phyloP scores from a whole-genome alignment of 2,113 vertebrate species.

The Myodes glareolus region DNA sequence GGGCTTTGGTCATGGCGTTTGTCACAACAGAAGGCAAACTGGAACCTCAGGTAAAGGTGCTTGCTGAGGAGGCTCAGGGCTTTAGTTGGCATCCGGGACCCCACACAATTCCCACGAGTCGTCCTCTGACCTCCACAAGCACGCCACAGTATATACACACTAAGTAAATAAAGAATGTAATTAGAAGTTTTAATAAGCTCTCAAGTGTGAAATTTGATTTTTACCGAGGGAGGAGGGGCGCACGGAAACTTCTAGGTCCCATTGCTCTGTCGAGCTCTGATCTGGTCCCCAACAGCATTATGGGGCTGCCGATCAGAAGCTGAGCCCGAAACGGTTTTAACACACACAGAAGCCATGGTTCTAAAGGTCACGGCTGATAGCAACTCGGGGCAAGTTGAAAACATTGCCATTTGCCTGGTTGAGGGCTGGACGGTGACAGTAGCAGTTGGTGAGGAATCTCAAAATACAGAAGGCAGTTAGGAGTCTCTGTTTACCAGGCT shows the following conservation, averaged over 20 bases:
- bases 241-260: not conserved
- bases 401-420: not conserved
- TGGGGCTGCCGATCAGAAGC: not conserved
- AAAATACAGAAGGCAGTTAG: not conserved
- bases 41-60: not conserved
- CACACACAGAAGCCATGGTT: not conserved
- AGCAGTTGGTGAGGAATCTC: not conserved
- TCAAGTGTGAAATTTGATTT: constrained; percentile 36
- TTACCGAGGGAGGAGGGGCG: not conserved
- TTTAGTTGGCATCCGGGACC: not conserved
- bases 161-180: not conserved
- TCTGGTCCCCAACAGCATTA: not conserved
- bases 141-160: not conserved
- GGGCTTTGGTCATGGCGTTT: not conserved
- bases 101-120: not conserved
- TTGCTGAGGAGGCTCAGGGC: not conserved
- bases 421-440: not conserved
- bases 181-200: not conserved
- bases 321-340: not conserved
- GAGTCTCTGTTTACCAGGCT: not conserved
- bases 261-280: not conserved
- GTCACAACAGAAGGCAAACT: not conserved
- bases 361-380: not conserved
- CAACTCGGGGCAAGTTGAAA: not conserved
- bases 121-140: not conserved